Conservation (phyloP, 2,113 vertebrate genomes). For the Malaclemys terrapin region DNA sequence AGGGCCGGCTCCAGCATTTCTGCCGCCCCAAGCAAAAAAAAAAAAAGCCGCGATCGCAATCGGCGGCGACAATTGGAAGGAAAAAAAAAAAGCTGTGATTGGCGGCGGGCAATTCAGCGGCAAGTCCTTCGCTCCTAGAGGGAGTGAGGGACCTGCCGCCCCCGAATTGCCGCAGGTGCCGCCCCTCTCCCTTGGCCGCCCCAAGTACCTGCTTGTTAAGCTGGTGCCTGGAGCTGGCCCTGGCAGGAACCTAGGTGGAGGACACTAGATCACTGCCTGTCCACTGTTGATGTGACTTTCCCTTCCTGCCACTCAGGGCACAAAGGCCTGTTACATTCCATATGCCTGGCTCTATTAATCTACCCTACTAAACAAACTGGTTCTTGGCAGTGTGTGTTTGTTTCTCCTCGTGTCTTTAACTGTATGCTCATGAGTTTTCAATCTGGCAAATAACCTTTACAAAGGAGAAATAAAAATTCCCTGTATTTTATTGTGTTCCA, state of each 20-base stretch:
- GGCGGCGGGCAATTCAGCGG: no score
- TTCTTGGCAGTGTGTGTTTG: conserved; percentile 8
- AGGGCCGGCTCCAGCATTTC: no score
- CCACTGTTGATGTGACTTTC: not conserved
- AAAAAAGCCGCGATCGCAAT: no score
- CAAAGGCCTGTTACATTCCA: not conserved
- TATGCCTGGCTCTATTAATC: conserved; percentile 25
- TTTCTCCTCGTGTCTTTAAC: conserved; percentile 10
- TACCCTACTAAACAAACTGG: conserved; percentile 34
- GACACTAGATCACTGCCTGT: not conserved
- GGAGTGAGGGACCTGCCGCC: no score
- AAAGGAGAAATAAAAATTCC: conserved; percentile 38
- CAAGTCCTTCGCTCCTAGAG: no score
- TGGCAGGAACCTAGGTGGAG: not conserved
- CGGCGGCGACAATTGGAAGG: no score
- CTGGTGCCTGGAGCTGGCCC: no score
- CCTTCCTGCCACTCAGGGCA: not conserved
- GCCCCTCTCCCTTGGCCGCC: no score
- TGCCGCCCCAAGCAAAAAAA: no score
- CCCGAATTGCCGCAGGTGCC: no score
- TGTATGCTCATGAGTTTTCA: conserved; percentile 40
- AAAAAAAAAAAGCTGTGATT: no score
- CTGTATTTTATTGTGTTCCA: not conserved
- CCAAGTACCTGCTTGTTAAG: no score
- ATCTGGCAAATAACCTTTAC: conserved; percentile 37